Conservation (phyloP, 2,797 vertebrate species). For the Decapterus maruadsi region DNA sequence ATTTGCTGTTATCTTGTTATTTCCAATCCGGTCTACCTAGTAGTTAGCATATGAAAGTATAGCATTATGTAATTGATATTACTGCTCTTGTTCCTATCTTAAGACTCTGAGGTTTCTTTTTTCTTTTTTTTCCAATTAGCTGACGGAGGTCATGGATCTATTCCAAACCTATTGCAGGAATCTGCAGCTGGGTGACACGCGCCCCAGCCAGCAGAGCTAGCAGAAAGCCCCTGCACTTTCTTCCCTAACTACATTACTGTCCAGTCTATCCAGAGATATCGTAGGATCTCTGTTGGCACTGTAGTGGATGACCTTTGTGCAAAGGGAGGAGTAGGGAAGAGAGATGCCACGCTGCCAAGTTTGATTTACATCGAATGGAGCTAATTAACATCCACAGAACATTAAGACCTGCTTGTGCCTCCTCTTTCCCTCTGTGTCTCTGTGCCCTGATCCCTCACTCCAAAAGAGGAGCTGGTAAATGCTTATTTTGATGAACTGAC, state of each 20-base stretch:
- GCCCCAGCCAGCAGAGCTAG: constrained; percentile 15
- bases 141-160: constrained; percentile 12
- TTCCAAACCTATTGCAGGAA: constrained; percentile 6
- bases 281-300: constrained; percentile 58
- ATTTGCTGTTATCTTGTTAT: not conserved
- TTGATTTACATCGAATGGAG: constrained; percentile 72
- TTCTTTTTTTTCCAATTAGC: not conserved
- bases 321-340: constrained; percentile 42
- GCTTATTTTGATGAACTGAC: not conserved
- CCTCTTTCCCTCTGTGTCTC: constrained; percentile 38
- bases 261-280: constrained; percentile 50
- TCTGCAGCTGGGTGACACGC: constrained; percentile 22
- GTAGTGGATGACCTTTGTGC: constrained; percentile 63
- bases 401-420: constrained; percentile 56
- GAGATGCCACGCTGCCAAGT: constrained; percentile 56
- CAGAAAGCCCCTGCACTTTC: constrained; percentile 19
- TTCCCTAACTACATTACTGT: constrained; percentile 51
- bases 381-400: constrained; percentile 69
- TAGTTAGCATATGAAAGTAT: not conserved
- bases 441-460: constrained; percentile 37
- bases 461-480: not conserved
- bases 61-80: not conserved
- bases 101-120: not conserved
- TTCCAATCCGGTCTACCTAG: not conserved
- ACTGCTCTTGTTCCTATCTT: not conserved